phyloP scores from a whole-genome alignment of 2,888 invertebrate species.

The Mimumesa dahlbomi region DNA sequence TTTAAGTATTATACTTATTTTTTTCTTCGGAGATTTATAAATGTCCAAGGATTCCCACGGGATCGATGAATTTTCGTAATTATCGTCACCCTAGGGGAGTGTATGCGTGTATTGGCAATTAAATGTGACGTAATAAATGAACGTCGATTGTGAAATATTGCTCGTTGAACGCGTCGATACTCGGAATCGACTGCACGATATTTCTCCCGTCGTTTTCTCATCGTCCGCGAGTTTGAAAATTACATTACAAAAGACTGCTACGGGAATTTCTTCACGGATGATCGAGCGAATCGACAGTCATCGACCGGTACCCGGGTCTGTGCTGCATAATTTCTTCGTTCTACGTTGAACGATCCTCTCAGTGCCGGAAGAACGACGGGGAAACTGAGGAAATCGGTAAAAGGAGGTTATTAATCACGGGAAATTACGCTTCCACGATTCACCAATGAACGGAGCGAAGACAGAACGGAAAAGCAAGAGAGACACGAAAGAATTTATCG shows the following conservation, averaged over 20 bases:
- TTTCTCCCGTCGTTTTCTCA: not conserved
- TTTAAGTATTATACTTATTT: no score
- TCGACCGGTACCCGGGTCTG: slow-evolving; percentile 1
- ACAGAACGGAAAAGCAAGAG: no score
- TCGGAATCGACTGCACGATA: no score
- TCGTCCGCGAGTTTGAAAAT: slow-evolving; percentile 10
- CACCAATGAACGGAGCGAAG: not conserved
- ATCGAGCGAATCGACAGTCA: slow-evolving; percentile 36
- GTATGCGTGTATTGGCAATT: slow-evolving; percentile 10
- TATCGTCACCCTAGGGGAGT: slow-evolving; percentile 4
- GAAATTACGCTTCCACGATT: slow-evolving; percentile 46
- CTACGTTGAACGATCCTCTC: not conserved
- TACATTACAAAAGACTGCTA: not conserved
- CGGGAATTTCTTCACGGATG: slow-evolving; percentile 12
- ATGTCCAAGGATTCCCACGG: no score
- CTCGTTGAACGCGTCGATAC: slow-evolving; percentile 1
- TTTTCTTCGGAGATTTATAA: no score
- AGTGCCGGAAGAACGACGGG: no score
- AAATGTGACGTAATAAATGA: slow-evolving; percentile 23
- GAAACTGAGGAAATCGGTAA: slow-evolving; percentile 4
- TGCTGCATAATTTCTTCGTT: slow-evolving; percentile 18
- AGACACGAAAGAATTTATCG: no score
- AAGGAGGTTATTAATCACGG: slow-evolving; percentile 59
- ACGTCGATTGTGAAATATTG: slow-evolving; percentile 12
- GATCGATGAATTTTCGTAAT: no score